phyloP scores from a whole-genome alignment of 2,113 vertebrate species.

The Candoia aspera region DNA sequence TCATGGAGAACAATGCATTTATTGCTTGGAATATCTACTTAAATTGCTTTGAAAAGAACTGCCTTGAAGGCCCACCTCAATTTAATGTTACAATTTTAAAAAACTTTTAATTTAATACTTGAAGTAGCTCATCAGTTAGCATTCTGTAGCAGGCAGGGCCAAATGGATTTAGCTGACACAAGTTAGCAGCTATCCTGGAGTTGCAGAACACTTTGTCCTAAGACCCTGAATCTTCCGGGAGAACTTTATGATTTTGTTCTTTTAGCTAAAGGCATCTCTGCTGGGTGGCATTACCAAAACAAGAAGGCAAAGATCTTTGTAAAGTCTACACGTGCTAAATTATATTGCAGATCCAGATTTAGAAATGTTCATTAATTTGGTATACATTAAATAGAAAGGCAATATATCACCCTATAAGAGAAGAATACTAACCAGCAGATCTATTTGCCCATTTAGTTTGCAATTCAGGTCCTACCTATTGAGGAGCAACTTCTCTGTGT shows the following conservation, averaged over 20 bases:
- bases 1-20: slow-evolving; percentile 26
- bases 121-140: slow-evolving; percentile 4
- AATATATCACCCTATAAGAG: not conserved
- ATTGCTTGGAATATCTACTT: slow-evolving; percentile 36
- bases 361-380: not conserved
- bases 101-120: slow-evolving; percentile 3
- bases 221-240: not conserved
- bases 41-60: slow-evolving; percentile 35
- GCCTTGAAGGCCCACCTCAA: slow-evolving; percentile 26
- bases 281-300: not conserved
- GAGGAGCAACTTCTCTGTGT: not conserved
- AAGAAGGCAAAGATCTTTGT: not conserved
- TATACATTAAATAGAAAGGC: not conserved
- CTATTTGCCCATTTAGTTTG: not conserved
- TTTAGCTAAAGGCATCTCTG: not conserved
- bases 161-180: not conserved
- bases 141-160: not conserved
- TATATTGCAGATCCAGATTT: not conserved
- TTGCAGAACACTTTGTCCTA: not conserved
- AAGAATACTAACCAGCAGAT: not conserved
- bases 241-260: not conserved
- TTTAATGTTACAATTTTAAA: slow-evolving; percentile 11
- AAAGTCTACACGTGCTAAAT: not conserved
- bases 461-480: not conserved
- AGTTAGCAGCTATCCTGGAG: not conserved